phyloP scores from a whole-genome alignment of 2,888 invertebrate genomes.

The Crocallis elinguaria region DNA sequence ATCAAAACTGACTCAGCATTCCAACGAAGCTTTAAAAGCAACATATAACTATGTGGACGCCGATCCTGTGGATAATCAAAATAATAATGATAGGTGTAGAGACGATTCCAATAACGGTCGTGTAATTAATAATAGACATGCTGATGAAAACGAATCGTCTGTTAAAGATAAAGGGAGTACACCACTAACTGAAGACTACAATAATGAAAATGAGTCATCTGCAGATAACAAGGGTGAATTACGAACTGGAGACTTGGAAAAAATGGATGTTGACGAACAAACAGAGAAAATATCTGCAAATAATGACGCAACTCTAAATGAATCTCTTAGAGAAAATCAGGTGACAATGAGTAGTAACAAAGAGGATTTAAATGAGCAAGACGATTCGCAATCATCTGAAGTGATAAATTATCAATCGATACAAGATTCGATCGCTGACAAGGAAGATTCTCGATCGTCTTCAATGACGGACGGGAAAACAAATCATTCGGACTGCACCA shows the following conservation, averaged over 20 bases:
- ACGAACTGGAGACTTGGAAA: neutral
- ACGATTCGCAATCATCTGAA: constrained; percentile 1
- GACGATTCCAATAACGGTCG: constrained; percentile 13
- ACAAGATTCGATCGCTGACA: neutral
- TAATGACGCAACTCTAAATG: too few relatives aligned
- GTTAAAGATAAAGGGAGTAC: neutral
- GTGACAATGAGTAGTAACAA: neutral
- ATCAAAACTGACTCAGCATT: neutral
- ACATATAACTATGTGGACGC: neutral
- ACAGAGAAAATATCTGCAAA: neutral
- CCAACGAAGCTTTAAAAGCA: neutral
- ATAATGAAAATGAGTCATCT: constrained; percentile 6
- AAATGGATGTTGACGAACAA: constrained; percentile 10
- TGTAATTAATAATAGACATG: constrained; percentile 12
- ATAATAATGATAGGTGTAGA: neutral
- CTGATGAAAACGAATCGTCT: constrained; percentile 4
- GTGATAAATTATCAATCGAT: neutral
- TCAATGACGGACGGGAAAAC: neutral
- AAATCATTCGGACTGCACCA: neutral
- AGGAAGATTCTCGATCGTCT: neutral
- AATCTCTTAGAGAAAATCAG: too few relatives aligned
- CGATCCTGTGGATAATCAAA: neutral
- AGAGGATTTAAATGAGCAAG: neutral
- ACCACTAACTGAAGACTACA: neutral
- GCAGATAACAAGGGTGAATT: neutral